phyloP scores from a whole-genome alignment of 2,797 vertebrate species.

The Selene dorsalis region DNA sequence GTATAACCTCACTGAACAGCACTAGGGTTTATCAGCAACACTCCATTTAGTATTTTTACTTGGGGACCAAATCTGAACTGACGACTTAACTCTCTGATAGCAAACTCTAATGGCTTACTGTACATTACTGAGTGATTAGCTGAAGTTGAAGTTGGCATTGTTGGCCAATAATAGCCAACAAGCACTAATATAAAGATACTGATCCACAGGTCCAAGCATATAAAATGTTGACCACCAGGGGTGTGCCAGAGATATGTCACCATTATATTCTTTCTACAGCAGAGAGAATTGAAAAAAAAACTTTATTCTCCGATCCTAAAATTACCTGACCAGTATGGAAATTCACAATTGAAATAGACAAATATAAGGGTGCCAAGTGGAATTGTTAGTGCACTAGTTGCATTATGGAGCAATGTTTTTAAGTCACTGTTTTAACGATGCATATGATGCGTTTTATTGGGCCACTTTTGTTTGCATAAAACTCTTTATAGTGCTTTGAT shows the following conservation, averaged over 20 bases:
- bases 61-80: conserved; percentile 56
- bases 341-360: too few relatives aligned
- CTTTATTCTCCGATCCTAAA: background rate
- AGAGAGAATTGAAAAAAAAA: too few relatives aligned
- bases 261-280: background rate
- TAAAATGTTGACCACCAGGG: background rate
- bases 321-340: background rate
- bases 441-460: background rate
- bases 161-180: background rate
- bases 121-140: conserved; percentile 33
- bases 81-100: conserved; percentile 50
- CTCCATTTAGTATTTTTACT: conserved; percentile 61
- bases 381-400: background rate
- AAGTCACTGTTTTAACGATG: background rate
- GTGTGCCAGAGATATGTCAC: background rate
- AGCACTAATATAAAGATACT: background rate
- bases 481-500: background rate
- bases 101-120: conserved; percentile 49
- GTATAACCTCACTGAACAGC: conserved; percentile 60
- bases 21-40: conserved; percentile 55
- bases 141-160: conserved; percentile 7
- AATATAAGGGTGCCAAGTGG: background rate
- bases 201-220: background rate
- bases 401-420: background rate
- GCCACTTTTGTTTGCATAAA: background rate